Conservation (phyloP, 2,888 invertebrate genomes). For the Caenorhabditis becei region DNA sequence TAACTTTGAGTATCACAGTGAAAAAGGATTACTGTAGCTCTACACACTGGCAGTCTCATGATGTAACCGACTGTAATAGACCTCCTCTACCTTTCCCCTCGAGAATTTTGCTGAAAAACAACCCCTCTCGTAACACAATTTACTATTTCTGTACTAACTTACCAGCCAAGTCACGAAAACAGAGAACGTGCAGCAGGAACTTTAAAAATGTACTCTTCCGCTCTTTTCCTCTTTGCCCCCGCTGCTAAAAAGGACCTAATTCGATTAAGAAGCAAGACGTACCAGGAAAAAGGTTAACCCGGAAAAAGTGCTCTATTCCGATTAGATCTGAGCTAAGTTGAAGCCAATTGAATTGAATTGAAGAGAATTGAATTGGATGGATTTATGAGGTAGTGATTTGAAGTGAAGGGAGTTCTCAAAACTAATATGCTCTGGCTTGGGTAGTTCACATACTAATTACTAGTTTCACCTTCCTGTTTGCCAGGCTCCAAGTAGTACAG, state of each 20-base stretch:
- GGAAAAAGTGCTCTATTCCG: neutral
- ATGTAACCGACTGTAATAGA: too few relatives aligned
- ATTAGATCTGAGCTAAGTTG: neutral
- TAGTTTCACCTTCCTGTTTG: constrained; percentile 1
- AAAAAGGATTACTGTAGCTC: too few relatives aligned
- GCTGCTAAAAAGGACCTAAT: constrained; percentile 18
- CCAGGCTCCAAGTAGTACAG: neutral
- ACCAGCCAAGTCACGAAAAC: too few relatives aligned
- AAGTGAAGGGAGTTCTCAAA: neutral
- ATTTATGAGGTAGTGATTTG: neutral
- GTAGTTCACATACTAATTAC: neutral
- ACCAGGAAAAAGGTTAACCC: neutral
- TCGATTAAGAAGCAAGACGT: constrained; percentile 28
- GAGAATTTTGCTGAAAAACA: neutral
- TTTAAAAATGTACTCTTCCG: neutral
- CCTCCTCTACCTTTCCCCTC: too few relatives aligned
- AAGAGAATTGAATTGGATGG: neutral
- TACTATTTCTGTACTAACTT: neutral
- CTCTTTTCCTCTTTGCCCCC: neutral
- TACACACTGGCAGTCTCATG: too few relatives aligned
- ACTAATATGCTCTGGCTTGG: neutral
- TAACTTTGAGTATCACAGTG: too few relatives aligned
- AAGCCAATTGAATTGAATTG: neutral
- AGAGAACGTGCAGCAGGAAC: too few relatives aligned
- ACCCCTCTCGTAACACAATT: neutral